Evolutionary conservation across 2,797 vertebrate species (phyloP), one percentile per base, ranked within the genome.

Genomic region (Danio choprae): DNA sequence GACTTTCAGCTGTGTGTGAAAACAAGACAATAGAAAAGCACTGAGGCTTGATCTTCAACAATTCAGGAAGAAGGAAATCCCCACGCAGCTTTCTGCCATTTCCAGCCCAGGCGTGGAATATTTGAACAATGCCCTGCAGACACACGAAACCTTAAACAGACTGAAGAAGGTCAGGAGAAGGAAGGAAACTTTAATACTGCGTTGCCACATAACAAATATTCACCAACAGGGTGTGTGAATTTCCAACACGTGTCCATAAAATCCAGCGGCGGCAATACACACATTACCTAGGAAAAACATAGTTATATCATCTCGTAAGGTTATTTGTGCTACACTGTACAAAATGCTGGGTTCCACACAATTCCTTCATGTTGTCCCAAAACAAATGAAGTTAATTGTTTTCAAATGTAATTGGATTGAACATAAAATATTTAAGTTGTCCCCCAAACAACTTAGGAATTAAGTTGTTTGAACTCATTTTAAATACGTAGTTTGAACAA

Each of bases 161-260:
- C 41, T 18, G 1, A 5, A 18, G 48, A 9, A 16, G 74, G 8
- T n/a, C 4, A 12, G 59, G n/a, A 62, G n/a, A 70, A 11, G 53
- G 8, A 67, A 74, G 40, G 22, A 43, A 73, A 18, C 64, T 50
- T 36, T 8, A 29, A 36, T 67, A 13, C 44, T 13, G 20, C 4
- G 40, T 70, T 70, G 36, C 9, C 6, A 70, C 68, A 71, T 43
- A 41, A 22, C 38, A 71, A 43, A 71, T 55, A 55, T 20, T 20
- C n/a, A 41, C 11, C 2, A 3, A 18, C 16, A 55, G 38, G 38
- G 69, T 22, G 29, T 20, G 38, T 5, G 48, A 69, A 51, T 53
- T 43, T 71, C n/a, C 44, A 50, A 18, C 22, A 11, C 2, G 0
- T 68, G 5, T n/a, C 43, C 22, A 4, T 68, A 15, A 50, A 68